These are phyloP conservation scores for Numida meleagris DNA, from an alignment of 2,113 vertebrate species.

Conservation along the genomic window DNA sequence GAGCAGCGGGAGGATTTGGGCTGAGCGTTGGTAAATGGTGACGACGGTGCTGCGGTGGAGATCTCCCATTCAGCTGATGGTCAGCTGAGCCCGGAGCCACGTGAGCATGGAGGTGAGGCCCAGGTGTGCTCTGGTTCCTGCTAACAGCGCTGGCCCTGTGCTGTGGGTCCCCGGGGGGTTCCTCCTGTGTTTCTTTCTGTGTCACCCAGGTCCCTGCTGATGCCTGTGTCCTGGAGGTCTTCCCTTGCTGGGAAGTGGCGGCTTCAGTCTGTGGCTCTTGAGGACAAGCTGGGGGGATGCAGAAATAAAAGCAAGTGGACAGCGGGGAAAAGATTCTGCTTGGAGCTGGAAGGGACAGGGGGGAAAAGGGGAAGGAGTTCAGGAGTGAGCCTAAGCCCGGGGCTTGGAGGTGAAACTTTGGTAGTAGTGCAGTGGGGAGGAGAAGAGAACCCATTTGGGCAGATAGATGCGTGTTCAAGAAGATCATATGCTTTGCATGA, in stretches of 20 bases:
- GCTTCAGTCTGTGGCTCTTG: not conserved
- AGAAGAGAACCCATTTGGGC: not conserved
- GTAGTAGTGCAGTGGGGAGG: not conserved
- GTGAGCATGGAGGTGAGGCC: not conserved
- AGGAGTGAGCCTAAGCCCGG: not conserved
- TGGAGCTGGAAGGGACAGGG: not conserved
- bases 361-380: slow-evolving; percentile 31
- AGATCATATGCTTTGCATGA: not conserved
- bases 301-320: not conserved
- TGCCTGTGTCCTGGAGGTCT: not conserved
- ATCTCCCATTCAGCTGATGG: rapidly evolving
- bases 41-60: not conserved
- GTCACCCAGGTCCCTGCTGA: too few species aligned
- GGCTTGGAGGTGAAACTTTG: slow-evolving; percentile 23
- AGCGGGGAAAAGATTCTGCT: not conserved
- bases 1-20: not conserved
- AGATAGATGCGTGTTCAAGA: not conserved
- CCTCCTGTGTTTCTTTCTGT: not conserved
- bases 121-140: not conserved
- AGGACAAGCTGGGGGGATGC: not conserved
- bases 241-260: not conserved
- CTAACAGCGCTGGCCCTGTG: not conserved
- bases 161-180: not conserved
- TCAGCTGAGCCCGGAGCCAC: not conserved
- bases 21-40: not conserved